phyloP scores from a whole-genome alignment of 2,888 invertebrate species.

The Caenorhabditis zanzibari region DNA sequence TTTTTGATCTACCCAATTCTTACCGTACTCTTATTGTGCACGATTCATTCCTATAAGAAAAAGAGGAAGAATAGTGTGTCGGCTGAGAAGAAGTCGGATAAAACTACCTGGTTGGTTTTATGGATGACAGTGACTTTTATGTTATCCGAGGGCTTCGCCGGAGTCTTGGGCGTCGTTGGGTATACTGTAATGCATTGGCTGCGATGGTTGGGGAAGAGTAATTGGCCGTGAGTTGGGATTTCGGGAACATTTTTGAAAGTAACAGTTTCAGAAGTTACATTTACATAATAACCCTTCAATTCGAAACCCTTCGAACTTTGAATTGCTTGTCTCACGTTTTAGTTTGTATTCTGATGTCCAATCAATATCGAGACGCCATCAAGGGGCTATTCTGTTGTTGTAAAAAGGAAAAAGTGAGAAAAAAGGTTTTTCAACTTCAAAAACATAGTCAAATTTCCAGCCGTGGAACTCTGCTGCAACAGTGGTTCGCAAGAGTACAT shows the following conservation, averaged over 20 bases:
- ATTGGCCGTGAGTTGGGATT: background rate
- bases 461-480: background rate
- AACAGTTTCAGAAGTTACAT: background rate
- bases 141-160: slow-evolving; percentile 3
- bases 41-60: background rate
- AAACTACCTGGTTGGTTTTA: background rate
- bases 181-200: background rate
- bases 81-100: background rate
- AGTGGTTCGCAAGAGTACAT: background rate
- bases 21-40: background rate
- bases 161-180: background rate
- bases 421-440: background rate
- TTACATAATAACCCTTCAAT: background rate
- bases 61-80: slow-evolving; percentile 7
- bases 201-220: background rate
- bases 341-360: slow-evolving; percentile 1
- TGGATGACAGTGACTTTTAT: slow-evolving; percentile 4
- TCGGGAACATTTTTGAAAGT: background rate
- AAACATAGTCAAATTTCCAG: background rate
- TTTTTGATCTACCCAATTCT: background rate
- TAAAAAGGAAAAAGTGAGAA: slow-evolving; percentile 1
- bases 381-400: background rate
- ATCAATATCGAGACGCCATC: slow-evolving; percentile 6
- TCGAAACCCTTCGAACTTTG: background rate
- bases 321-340: slow-evolving; percentile 7